Conservation (phyloP, 2,113 vertebrate genomes). For the Cisticola juncidis region DNA sequence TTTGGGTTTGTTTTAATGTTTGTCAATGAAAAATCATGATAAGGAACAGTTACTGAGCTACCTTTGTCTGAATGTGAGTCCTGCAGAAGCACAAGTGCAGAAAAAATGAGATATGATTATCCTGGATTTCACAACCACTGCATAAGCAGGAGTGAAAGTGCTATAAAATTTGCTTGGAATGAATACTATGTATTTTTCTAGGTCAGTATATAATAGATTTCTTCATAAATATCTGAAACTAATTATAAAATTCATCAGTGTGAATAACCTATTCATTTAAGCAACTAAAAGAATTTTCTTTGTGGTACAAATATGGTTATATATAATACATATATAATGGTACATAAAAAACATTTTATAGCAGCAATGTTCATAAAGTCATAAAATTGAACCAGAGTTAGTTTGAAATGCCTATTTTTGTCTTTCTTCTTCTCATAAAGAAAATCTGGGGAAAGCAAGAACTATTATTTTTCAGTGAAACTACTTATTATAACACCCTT, state of each 20-base stretch:
- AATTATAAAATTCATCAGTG: background rate
- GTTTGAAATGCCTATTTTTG: background rate
- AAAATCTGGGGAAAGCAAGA: background rate
- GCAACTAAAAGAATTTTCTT: background rate
- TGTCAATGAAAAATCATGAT: background rate
- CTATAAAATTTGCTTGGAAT: background rate
- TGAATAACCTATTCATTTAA: background rate
- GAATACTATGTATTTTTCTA: background rate
- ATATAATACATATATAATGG: background rate
- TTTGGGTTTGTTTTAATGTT: too few species aligned
- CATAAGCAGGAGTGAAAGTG: background rate
- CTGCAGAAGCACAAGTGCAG: background rate
- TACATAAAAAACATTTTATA: background rate
- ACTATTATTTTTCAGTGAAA: background rate
- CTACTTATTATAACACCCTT: accelerated
- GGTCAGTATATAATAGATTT: background rate
- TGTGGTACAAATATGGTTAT: background rate
- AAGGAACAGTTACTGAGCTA: background rate
- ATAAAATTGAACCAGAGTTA: background rate
- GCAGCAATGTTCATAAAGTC: background rate
- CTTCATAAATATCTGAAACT: background rate
- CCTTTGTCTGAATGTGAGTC: background rate
- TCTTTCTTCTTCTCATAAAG: background rate
- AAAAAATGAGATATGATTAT: background rate
- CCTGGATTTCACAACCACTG: background rate